phyloP scores from a whole-genome alignment of 2,888 invertebrate genomes.

The Andrena bicolor region DNA sequence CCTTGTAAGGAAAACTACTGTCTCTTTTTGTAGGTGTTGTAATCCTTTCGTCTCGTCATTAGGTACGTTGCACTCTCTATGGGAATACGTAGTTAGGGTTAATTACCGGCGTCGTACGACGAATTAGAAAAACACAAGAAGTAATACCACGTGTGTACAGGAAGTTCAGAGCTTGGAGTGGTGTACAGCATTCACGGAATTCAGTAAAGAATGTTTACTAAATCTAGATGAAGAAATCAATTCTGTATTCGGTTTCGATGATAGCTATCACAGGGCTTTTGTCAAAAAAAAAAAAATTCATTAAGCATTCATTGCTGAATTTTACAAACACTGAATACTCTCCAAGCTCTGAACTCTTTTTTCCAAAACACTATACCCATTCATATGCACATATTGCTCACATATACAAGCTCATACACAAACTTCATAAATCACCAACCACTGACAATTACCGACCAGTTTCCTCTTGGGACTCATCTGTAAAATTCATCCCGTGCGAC shows the following conservation, averaged over 20 bases:
- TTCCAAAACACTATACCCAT: conserved; percentile 5
- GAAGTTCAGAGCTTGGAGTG: background rate
- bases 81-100: conserved; percentile 46
- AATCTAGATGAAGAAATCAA: background rate
- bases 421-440: conserved; percentile 2
- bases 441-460: conserved; percentile 9
- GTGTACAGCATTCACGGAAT: background rate
- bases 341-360: background rate
- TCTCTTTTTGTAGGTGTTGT: conserved; percentile 60
- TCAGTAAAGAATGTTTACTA: background rate
- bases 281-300: background rate
- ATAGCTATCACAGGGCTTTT: no score
- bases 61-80: conserved; percentile 37
- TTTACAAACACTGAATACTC: background rate
- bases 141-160: background rate
- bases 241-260: background rate
- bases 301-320: background rate
- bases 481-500: conserved; percentile 50
- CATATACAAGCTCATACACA: conserved; percentile 18
- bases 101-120: conserved; percentile 3
- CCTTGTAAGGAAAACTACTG: conserved; percentile 33
- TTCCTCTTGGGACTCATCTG: background rate
- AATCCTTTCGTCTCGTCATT: conserved; percentile 37
- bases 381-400: conserved; percentile 19
- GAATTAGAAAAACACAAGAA: conserved; percentile 3